Evolutionary conservation across 2,888 invertebrate species (phyloP).

Genomic region (Lasioglossum calceatum): DNA sequence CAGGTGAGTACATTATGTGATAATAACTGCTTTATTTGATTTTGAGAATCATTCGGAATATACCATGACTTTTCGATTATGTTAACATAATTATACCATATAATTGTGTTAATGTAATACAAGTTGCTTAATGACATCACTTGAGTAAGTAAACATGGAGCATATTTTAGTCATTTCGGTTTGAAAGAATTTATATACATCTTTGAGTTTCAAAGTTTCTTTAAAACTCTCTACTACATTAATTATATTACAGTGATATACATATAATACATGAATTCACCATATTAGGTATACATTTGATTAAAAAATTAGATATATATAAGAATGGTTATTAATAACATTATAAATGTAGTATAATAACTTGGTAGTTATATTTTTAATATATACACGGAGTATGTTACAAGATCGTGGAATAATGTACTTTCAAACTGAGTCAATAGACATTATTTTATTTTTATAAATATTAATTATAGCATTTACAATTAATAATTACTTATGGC

Average conservation of each 20-base stretch:
- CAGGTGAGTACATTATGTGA: constrained; percentile 85
- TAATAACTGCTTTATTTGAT: constrained; percentile 21
- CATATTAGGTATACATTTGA: constrained; percentile 3
- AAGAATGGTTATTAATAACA: not conserved
- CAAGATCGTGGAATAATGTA: constrained; percentile 10
- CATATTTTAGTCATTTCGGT: constrained; percentile 38
- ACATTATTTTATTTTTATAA: constrained; percentile 9
- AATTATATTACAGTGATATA: constrained; percentile 19
- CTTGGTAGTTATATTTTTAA: constrained; percentile 16
- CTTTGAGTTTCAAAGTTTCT: constrained; percentile 23
- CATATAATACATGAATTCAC: not conserved
- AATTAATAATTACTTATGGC: constrained; percentile 12
- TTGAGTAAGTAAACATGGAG: constrained; percentile 57
- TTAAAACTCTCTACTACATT: not conserved
- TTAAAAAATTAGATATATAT: constrained; percentile 4
- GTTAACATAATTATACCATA: constrained; percentile 51
- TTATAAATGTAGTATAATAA: constrained; percentile 1
- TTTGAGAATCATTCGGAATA: constrained; percentile 37
- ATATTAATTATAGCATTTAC: constrained; percentile 18
- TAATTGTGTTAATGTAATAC: constrained; percentile 49
- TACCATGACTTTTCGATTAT: constrained; percentile 40
- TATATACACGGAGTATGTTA: constrained; percentile 24
- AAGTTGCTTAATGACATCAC: constrained; percentile 39
- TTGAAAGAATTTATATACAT: constrained; percentile 24
- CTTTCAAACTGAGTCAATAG: not conserved